These are phyloP conservation scores for Phrynocephalus guinanensis DNA, from an alignment of 2,797 vertebrate genomes.

Conservation along the genomic window DNA sequence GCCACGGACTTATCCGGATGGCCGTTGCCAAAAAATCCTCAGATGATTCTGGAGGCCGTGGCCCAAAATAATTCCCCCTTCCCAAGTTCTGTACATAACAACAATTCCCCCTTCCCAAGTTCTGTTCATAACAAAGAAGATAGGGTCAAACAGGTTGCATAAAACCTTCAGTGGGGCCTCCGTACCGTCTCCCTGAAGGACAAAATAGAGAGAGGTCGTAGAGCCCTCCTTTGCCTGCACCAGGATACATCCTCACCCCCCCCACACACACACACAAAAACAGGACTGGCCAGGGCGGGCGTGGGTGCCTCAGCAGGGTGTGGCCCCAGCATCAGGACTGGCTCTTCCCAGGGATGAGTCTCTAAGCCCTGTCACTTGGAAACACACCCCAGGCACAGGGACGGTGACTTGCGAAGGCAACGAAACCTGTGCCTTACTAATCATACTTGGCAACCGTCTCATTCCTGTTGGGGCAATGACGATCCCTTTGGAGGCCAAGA, in stretches of 20 bases:
- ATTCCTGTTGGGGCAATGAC: not conserved
- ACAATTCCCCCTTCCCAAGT: no score
- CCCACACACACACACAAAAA: no score
- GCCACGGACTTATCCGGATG: no score
- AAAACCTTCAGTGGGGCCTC: not conserved
- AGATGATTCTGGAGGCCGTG: no score
- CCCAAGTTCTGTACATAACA: no score
- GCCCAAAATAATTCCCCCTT: no score
- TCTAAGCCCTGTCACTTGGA: not conserved
- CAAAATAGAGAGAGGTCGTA: not conserved
- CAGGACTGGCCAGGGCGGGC: not conserved
- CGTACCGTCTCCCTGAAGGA: not conserved
- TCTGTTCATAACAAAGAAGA: no score
- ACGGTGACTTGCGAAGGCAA: not conserved
- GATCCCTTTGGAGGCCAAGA: no score
- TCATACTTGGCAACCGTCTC: not conserved
- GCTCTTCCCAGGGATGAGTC: slow-evolving; percentile 3
- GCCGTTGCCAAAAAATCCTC: no score
- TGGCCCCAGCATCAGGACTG: not conserved
- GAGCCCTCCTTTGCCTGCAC: not conserved
- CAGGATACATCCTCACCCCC: not conserved
- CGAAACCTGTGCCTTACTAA: not conserved
- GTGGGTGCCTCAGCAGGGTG: not conserved
- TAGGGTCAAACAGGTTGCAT: not conserved
- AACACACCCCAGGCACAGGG: not conserved